Evolutionary conservation across 2,797 vertebrate genomes (phyloP), one percentile per base, ranked within the genome.

Genomic region (Bradypodion pumilum): DNA sequence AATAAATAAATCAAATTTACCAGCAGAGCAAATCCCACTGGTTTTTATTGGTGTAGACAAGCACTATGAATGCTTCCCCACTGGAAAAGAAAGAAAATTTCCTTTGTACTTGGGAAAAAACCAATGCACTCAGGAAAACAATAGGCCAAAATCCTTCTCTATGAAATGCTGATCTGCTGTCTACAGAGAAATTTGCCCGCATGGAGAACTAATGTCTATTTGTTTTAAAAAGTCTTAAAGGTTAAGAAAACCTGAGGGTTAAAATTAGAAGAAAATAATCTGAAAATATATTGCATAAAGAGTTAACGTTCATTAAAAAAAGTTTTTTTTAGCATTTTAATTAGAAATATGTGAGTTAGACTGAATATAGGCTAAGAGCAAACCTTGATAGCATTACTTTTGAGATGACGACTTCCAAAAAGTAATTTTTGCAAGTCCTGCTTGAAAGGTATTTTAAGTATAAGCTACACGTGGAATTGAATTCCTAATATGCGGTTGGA

Each of bases 361-460:
- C n/a, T 3, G 9, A 62, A 62, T 29, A 76, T 37, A 37, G 37
- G 37, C 37, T 37, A 37, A 37, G 37, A 37, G 37, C 37, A 37
- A 37, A 37, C 37, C 37, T 37, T 37, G 37, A 37, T 3, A 3
- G 37, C 37, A 37, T 37, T 37, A 37, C 37, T 37, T 37, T 37
- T 37, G 37, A 37, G 37, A 37, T 37, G 37, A 37, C 37, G 37
- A 37, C 37, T 37, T 37, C 37, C 37, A 37, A 37, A 37, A 37
- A 37, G 37, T 37, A 37, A 37, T 37, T 37, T 37, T 37, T 37
- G 37, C 37, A 37, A 37, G 37, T 37, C 59, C 88, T 82, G 76
- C 86, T 79, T 88, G 85, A 25, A 59, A 52, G 49, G 59, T 81
- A 10, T n/a, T 81, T 89, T 89, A 65, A 62, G 85, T 1, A 60